A percentile compares a stretch with the other conserved stretches of the same genome.
Evolutionary conservation across 2,797 vertebrate genomes (phyloP).

Genomic region (Forpus xanthops): DNA sequence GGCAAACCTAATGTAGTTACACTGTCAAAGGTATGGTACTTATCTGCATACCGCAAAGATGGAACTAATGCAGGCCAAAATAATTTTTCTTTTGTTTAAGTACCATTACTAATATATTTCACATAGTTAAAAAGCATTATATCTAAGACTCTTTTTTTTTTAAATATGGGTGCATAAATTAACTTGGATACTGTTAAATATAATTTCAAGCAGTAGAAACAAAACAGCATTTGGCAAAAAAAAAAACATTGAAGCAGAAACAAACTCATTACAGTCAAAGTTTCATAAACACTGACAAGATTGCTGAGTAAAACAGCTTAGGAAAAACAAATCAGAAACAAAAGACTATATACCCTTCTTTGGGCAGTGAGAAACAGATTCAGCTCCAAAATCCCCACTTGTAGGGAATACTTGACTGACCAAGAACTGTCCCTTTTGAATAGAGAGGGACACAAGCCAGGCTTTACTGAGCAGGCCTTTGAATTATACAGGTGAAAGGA

Average conservation of each 20-base stretch:
- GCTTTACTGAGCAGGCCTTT: background rate
- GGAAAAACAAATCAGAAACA: constrained; percentile 5
- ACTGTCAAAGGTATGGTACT: constrained; percentile 24
- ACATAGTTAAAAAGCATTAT: constrained; percentile 50
- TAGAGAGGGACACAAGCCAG: background rate
- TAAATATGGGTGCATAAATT: constrained; percentile 25
- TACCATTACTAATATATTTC: constrained; percentile 61
- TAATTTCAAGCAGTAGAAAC: constrained; percentile 35
- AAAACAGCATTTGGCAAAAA: constrained; percentile 35
- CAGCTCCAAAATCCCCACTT: background rate
- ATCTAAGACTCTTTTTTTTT: constrained; percentile 23
- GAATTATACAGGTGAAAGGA: background rate
- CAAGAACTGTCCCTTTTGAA: background rate
- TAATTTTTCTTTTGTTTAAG: constrained; percentile 34
- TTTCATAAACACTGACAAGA: constrained; percentile 36
- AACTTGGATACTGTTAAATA: constrained; percentile 24
- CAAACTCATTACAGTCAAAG: constrained; percentile 35
- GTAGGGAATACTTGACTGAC: background rate
- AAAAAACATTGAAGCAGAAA: constrained; percentile 41
- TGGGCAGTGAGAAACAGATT: background rate
- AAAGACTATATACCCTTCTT: background rate
- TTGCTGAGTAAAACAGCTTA: background rate
- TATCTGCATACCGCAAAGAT: constrained; percentile 26
- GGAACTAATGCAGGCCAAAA: constrained; percentile 49
- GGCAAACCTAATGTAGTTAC: constrained; percentile 1